Base-by-base conservation (phyloP, 92 coral and sea anemone genomes). In the Heliopora coerulea region DNA sequence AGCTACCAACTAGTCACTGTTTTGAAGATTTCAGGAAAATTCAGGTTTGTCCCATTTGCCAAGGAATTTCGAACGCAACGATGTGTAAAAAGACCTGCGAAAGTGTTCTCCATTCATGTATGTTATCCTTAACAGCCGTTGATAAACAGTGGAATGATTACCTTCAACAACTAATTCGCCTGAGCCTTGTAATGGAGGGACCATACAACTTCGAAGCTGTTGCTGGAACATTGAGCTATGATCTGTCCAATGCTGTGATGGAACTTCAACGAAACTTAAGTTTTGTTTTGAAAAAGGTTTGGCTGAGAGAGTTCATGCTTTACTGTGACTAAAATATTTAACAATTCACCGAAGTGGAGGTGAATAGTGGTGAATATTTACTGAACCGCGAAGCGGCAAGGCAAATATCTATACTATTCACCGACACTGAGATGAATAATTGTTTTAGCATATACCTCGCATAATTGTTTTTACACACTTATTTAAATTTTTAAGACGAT, bases 181-280 rank as follows among this genome's bases (percentile, higher is more conserved):
- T 67, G 21, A 67, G 74, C 35, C 3, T 17, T 10, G 74, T 25
- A 27, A 32, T 67, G 1, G 74, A 67, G 18, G 74, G 74, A 6
- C 74, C 18, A 35, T 67, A 44, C 20, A 56, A 67, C 59, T 27
- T 67, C 26, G 74, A 67, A 27, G 74, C 74, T 67, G 59, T 67
- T 17, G 15, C 33, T 24, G 74, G 74, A 67, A 35, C 24, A 30
- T 56, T 67, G 3, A 14, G 19, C 20, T 67, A 12, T 56, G 74
- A 67, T 25, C 44, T 67, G 14, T 67, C 74, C 12, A 48, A 17
- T 49, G 74, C 74, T 28, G 48, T 67, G 11, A 67, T 67, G 74
- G 58, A 46, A 17, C 54, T 67, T 18, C 74, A 67, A 41, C 12
- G 11, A 9, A 67, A 67, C 17, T 44, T 46, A 9, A 8, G 17